phyloP scores from a whole-genome alignment of 2,888 invertebrate genomes.

The Schizotus pectinicornis region DNA sequence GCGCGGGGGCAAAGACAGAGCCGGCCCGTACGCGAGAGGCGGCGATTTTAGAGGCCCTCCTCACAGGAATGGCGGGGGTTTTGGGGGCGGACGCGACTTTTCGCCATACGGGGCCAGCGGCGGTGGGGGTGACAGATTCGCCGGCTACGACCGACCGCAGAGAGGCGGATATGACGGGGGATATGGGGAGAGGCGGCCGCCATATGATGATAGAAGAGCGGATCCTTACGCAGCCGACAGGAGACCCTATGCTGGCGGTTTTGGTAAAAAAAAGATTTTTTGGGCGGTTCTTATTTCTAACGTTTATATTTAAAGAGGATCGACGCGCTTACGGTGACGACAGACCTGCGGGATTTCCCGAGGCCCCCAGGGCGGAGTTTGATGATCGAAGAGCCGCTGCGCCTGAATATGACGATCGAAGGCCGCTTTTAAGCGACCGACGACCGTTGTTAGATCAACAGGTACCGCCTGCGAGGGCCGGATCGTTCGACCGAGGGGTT shows the following conservation, averaged over 20 bases:
- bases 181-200: conserved; percentile 26
- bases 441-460: conserved; percentile 46
- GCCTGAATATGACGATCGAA: conserved; percentile 44
- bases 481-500: conserved; percentile 37
- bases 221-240: conserved; percentile 24
- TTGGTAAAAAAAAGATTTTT: conserved; percentile 9
- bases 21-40: conserved; percentile 48
- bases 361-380: conserved; percentile 38
- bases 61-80: conserved; percentile 33
- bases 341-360: conserved; percentile 25
- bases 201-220: conserved; percentile 36
- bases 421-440: conserved; percentile 41
- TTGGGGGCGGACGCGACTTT: conserved; percentile 38
- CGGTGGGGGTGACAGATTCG: conserved; percentile 28
- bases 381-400: conserved; percentile 45
- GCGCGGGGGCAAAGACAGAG: conserved; percentile 62
- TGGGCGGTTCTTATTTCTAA: not conserved
- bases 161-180: conserved; percentile 31
- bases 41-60: conserved; percentile 40
- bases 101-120: conserved; percentile 38
- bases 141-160: conserved; percentile 35
- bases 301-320: conserved; percentile 8
- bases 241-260: conserved; percentile 21
- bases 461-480: conserved; percentile 30
- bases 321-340: conserved; percentile 21